Evolutionary conservation across 2,797 vertebrate species (phyloP).

Genomic region (Odontamblyopus lacepedii): DNA sequence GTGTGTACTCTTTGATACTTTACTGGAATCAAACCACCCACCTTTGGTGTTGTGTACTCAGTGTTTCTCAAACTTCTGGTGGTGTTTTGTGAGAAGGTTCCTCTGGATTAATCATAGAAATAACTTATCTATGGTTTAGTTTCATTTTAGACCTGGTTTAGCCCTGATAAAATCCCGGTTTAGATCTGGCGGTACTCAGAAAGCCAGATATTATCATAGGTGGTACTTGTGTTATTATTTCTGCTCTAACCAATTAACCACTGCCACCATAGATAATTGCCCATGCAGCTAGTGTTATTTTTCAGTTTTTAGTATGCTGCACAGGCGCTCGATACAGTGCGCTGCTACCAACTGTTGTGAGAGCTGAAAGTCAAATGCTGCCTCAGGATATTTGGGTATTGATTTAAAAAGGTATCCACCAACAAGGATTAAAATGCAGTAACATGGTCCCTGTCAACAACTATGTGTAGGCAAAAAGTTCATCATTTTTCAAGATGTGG

Average conservation of each 20-base stretch:
- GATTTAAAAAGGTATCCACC: neutral
- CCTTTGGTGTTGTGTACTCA: neutral
- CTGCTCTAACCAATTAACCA: neutral
- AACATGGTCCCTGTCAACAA: neutral
- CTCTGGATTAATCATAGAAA: too few species aligned
- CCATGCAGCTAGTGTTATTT: neutral
- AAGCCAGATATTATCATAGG: too few species aligned
- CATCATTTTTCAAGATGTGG: neutral
- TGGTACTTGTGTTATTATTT: too few species aligned
- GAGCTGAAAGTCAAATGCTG: neutral
- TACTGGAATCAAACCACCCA: neutral
- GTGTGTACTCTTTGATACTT: neutral
- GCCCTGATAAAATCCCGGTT: too few species aligned
- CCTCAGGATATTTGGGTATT: slow-evolving; percentile 1
- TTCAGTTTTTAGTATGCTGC: neutral
- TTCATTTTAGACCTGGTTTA: too few species aligned
- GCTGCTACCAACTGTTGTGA: neutral
- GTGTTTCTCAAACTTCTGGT: too few species aligned
- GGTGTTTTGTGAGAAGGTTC: too few species aligned
- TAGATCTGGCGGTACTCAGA: too few species aligned
- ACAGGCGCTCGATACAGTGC: neutral
- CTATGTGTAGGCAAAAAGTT: neutral
- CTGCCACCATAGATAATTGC: neutral
- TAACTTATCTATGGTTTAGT: too few species aligned
- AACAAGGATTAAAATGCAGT: neutral